A percentile compares a stretch with the other conserved stretches of the same genome.
Evolutionary conservation across 1,140 invertebrate genomes (phyloP).

Genomic region (Drosophila littoralis): DNA sequence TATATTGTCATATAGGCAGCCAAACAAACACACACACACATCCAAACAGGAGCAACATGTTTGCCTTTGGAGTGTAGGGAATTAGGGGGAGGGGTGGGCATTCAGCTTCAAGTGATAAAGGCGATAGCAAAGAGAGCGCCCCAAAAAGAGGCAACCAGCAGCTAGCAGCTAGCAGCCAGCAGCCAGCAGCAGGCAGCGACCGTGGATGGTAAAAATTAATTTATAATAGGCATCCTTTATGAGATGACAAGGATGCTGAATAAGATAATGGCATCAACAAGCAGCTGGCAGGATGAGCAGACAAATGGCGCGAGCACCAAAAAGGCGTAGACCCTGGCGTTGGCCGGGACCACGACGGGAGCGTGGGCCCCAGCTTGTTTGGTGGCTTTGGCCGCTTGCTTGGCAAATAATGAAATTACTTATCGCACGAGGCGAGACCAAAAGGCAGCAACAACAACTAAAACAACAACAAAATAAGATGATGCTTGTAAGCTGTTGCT

Average conservation of each 20-base stretch:
- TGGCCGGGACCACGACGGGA: background rate
- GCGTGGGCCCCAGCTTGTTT: constrained; percentile 18
- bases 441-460: constrained; percentile 32
- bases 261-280: constrained; percentile 82
- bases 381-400: constrained; percentile 60
- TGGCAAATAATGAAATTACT: constrained; percentile 82
- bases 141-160: constrained; percentile 10
- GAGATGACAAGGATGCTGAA: constrained; percentile 81
- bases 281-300: constrained; percentile 50
- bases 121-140: constrained; percentile 38
- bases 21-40: constrained; percentile 36
- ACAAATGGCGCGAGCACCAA: constrained; percentile 59
- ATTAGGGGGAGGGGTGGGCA: constrained; percentile 15
- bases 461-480: constrained; percentile 54
- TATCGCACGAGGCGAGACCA: constrained; percentile 52
- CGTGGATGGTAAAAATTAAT: constrained; percentile 80
- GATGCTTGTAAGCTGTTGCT: constrained; percentile 74
- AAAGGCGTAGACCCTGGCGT: constrained; percentile 41
- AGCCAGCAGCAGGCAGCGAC: constrained; percentile 29
- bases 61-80: constrained; percentile 51
- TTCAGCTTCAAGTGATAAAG: constrained; percentile 55
- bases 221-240: constrained; percentile 84
- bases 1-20: constrained; percentile 81
- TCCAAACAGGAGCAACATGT: constrained; percentile 63
- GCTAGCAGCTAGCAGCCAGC: background rate